Evolutionary conservation across 1,140 invertebrate species (phyloP).

Genomic region (Caenorhabditis briggsae): DNA sequence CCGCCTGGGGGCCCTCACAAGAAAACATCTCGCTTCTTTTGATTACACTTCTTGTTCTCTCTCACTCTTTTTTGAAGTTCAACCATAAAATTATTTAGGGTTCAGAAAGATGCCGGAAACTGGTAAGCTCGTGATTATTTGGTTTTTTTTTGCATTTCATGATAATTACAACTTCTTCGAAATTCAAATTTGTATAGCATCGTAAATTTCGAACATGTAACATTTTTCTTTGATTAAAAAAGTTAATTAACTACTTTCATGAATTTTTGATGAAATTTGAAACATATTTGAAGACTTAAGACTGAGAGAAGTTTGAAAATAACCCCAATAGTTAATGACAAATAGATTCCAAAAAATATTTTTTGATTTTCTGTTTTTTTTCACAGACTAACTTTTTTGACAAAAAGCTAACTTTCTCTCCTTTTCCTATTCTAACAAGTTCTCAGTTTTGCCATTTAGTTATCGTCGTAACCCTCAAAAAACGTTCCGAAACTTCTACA

Average conservation of each 20-base stretch:
- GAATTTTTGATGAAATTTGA: too few relatives aligned
- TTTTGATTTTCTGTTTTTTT: neutral
- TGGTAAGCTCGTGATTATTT: neutral
- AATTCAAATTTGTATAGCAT: neutral
- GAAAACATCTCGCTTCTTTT: neutral
- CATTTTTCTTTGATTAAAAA: too few relatives aligned
- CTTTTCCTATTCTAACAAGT: neutral
- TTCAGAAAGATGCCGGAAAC: slow-evolving; percentile 1
- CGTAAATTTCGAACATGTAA: too few relatives aligned
- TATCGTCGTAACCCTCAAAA: slow-evolving; percentile 15
- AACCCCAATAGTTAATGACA: too few relatives aligned
- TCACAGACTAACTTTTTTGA: neutral
- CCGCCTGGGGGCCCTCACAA: too few relatives aligned
- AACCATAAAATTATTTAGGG: too few relatives aligned
- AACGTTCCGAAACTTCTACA: neutral
- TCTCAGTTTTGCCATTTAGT: neutral
- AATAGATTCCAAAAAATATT: too few relatives aligned
- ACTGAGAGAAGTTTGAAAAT: too few relatives aligned
- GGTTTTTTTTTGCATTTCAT: neutral
- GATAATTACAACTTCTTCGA: neutral
- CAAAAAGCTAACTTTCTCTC: neutral
- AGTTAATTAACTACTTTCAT: too few relatives aligned
- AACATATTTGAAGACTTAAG: too few relatives aligned
- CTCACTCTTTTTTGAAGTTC: too few relatives aligned
- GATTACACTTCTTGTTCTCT: neutral